Evolutionary conservation across 1,140 invertebrate species (phyloP), one percentile per base, ranked within the genome.

Genomic region (Drosophila gunungcola): DNA sequence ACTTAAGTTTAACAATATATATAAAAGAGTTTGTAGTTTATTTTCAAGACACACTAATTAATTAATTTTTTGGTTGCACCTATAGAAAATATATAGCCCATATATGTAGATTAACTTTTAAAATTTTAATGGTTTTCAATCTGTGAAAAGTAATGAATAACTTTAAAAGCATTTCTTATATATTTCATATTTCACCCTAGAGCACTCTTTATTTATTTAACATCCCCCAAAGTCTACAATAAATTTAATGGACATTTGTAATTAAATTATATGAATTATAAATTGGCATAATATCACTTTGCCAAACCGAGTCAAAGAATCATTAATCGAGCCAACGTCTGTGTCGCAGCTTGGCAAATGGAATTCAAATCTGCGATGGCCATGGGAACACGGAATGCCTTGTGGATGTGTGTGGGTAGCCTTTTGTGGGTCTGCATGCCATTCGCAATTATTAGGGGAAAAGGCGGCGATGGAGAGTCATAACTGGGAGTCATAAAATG

Each of bases 301-400:
- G 10, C 11, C 27, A 36, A 41, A 48, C 48, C 32, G 32, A 38
- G 27, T 27, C 13, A 32, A n/a, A 32, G 16, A 49, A 25, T 16
- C 21, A 12, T 36, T 63, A 36, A 68, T 43, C 36, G 57, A 57
- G 38, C 11, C 58, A n/a, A 27, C 16, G 36, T 39, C 51, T 13
- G 27, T 38, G 43, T 62, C 34, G 12, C 27, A 39, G 43, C 13
- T 32, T 12, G 13, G 12, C 27, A 27, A 70, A 63, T 43, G 54
- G 77, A 56, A 85, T 80, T 80, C 9, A 57, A 70, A 70, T 70
- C 64, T 56, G 43, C 65, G 68, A 70, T 57, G 68, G 68, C 68
- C 43, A 70, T 70, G 68, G 52, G 61, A 65, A 68, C 64, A 70
- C 43, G 43, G 64, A 70, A 70, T 69, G 42, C n/a, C 11, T 38